Conservation (phyloP, 2,797 vertebrate genomes). For the Monodelphis domestica region DNA sequence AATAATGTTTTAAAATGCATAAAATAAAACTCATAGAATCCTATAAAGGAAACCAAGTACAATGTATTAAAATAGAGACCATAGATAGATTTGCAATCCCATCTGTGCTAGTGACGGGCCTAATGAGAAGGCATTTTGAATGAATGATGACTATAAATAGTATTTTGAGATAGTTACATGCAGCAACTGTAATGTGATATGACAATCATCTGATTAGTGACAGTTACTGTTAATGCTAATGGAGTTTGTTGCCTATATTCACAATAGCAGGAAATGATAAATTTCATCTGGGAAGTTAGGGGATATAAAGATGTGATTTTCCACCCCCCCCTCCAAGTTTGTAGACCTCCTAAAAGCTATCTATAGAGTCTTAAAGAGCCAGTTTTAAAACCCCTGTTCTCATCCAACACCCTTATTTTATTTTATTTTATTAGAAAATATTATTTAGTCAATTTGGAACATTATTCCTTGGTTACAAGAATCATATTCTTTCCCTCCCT, state of each 20-base stretch:
- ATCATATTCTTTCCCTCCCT: no score
- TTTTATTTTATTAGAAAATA: no score
- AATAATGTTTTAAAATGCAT: no score
- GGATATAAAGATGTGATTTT: not conserved
- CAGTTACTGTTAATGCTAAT: not conserved
- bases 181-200: not conserved
- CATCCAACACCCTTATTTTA: no score
- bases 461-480: no score
- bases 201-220: not conserved
- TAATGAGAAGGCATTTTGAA: not conserved
- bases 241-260: not conserved
- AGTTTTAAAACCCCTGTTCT: no score
- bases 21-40: not conserved
- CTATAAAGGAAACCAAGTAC: not conserved
- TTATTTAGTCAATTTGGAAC: no score
- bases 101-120: not conserved
- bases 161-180: not conserved
- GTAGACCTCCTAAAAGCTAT: not conserved
- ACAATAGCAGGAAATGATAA: not conserved
- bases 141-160: not conserved
- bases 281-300: not conserved
- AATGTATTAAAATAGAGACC: not conserved
- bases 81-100: not conserved
- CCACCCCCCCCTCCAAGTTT: not conserved
- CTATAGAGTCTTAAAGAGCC: no score